Evolutionary conservation across 2,113 vertebrate genomes (phyloP).

Genomic region (Cheirogaleus medius): DNA sequence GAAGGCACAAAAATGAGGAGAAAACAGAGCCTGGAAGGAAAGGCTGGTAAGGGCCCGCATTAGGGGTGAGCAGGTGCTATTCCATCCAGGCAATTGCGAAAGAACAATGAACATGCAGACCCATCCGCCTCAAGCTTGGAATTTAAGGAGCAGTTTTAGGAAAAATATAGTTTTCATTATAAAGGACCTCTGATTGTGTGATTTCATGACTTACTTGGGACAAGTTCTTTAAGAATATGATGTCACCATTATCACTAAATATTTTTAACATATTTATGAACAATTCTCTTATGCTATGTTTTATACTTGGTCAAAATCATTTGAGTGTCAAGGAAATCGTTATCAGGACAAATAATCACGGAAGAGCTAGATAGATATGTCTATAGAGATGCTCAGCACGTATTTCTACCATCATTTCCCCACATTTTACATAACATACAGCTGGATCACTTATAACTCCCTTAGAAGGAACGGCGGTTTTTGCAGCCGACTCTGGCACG

Average conservation of each 20-base stretch:
- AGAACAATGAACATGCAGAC: accelerated
- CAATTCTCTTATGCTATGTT: accelerated
- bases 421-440: accelerated
- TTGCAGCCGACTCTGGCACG: accelerated
- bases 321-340: neutral
- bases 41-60: accelerated
- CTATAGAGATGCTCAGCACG: neutral
- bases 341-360: neutral
- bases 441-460: neutral
- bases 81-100: too few species aligned
- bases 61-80: accelerated
- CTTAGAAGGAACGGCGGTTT: neutral
- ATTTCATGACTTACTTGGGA: accelerated
- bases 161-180: accelerated
- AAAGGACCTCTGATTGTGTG: neutral
- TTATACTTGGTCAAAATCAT: too few species aligned
- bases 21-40: too few species aligned
- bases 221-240: neutral
- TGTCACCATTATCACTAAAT: neutral
- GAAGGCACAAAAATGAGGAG: accelerated
- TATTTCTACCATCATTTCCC: neutral
- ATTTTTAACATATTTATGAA: neutral
- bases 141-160: too few species aligned
- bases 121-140: accelerated
- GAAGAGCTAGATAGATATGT: accelerated